Evolutionary conservation across 53 echinoderm and acorn worm genomes (phyloP).

Genomic region (Apostichopus leukothele): DNA sequence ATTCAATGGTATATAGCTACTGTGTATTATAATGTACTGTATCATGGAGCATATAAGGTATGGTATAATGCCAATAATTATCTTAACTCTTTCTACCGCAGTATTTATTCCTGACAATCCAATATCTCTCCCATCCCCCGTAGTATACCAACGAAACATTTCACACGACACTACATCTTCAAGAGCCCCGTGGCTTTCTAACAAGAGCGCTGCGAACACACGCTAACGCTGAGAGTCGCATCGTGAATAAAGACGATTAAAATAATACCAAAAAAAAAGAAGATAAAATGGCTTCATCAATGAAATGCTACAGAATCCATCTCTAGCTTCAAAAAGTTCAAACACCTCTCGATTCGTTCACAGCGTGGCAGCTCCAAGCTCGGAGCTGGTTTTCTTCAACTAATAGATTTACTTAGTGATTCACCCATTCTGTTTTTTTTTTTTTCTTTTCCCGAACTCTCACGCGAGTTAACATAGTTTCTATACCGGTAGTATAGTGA

Average conservation of each 20-base stretch:
- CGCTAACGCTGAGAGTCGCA: not conserved
- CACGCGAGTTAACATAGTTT: not conserved
- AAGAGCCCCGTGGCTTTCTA: not conserved
- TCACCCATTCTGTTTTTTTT: not conserved
- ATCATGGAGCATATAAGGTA: too few relatives aligned
- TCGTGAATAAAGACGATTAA: not conserved
- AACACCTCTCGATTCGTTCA: not conserved
- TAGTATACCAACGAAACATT: not conserved
- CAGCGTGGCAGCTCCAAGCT: not conserved
- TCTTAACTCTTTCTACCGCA: too few relatives aligned
- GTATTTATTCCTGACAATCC: not conserved
- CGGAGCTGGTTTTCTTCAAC: conserved; percentile 29
- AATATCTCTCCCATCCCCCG: not conserved
- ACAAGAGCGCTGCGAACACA: not conserved
- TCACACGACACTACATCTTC: not conserved
- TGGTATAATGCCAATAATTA: too few relatives aligned
- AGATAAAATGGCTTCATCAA: not conserved
- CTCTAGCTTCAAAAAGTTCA: not conserved
- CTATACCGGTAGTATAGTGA: not conserved
- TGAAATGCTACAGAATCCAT: too few relatives aligned
- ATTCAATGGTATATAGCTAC: too few relatives aligned
- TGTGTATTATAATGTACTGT: too few relatives aligned
- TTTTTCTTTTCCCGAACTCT: not conserved
- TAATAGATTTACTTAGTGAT: conserved; percentile 35
- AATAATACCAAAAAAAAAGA: not conserved